phyloP scores from a whole-genome alignment of 2,113 vertebrate species.

The Oostethus manadensis region DNA sequence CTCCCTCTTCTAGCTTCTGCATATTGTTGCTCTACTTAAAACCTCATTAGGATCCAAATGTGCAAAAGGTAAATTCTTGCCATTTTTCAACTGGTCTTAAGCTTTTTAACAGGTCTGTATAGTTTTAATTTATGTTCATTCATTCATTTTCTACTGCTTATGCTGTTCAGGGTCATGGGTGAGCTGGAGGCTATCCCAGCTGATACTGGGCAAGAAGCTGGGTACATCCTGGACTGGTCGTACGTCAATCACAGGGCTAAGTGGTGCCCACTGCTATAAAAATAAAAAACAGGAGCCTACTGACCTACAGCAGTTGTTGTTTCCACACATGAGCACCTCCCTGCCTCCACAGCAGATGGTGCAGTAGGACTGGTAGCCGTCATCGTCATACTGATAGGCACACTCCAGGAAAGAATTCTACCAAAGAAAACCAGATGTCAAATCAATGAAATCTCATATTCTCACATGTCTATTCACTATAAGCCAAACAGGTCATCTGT shows the following conservation, averaged over 20 bases:
- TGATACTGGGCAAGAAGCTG: not conserved
- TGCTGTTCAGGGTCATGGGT: not conserved
- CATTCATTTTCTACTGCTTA: too few species aligned
- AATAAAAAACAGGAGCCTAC: slow-evolving; percentile 14
- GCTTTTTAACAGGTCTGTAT: too few species aligned
- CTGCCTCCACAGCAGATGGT: slow-evolving; percentile 98
- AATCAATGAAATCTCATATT: not conserved
- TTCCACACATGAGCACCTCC: slow-evolving; percentile 97
- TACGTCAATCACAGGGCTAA: too few species aligned
- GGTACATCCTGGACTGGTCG: not conserved
- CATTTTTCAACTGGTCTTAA: too few species aligned
- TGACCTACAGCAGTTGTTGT: slow-evolving; percentile 98
- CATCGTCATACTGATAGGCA: slow-evolving; percentile 94
- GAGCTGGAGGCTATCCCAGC: not conserved
- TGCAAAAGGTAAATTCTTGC: too few species aligned
- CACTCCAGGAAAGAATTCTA: slow-evolving; percentile 98
- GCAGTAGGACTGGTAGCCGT: slow-evolving; percentile 97
- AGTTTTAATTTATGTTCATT: slow-evolving; percentile 21
- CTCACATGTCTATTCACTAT: not conserved
- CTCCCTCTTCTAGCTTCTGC: too few species aligned
- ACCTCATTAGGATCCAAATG: too few species aligned
- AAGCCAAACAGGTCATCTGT: too few species aligned
- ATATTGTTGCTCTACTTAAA: too few species aligned
- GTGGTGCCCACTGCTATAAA: not conserved
- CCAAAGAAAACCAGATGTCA: not conserved